Base-by-base conservation (phyloP, 2,888 invertebrate genomes). In the Melanotus villosus region DNA sequence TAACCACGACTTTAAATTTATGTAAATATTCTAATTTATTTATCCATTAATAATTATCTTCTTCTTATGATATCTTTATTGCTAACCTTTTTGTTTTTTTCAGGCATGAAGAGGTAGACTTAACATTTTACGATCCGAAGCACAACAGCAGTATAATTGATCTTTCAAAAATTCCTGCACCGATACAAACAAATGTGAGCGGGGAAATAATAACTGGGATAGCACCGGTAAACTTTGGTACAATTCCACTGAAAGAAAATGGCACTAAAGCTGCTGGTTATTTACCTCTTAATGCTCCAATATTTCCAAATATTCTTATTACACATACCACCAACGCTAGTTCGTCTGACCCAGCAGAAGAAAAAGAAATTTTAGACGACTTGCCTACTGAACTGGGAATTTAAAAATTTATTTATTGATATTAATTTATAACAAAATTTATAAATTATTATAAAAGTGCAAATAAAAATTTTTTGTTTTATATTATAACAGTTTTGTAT, bases 191-290 rank as follows among this genome's bases (percentile, higher is more conserved):
- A 1, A 88, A 88, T 73, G 81, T 88, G 21, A 86, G 85, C 58
- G 88, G 88, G 0, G 86, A 87, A 70, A 83, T 87, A 1, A 80
- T 88, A 0, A 88, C 88, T 0, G 88, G 87, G 4, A 83, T 88
- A 57, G 85, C 87, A 1, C 87, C 87, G 0, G 79, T 85, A 0
- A 84, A 86, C 70, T 82, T 87, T 66, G 86, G 87, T 38, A 70
- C 72, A 6, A 43, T 59, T 5, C 16, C 45, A 19, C 4, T 45
- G 6, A 19, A 7, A n/a, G 45, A 9, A 21, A 45, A 45, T 12
- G 21, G 21, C 21, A 45, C 45, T 10, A 9, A 10, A 10, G n/a
- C 2, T n/a, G 7, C 10, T 1, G 21, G 45, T 6, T 45, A 21
- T 23, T 23, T 26, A 23, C 47, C 47, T 1, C 21, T 47, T 23